Evolutionary conservation across 2,113 vertebrate genomes (phyloP), one percentile per base, ranked within the genome.

Genomic region (Ageneiosus marmoratus): DNA sequence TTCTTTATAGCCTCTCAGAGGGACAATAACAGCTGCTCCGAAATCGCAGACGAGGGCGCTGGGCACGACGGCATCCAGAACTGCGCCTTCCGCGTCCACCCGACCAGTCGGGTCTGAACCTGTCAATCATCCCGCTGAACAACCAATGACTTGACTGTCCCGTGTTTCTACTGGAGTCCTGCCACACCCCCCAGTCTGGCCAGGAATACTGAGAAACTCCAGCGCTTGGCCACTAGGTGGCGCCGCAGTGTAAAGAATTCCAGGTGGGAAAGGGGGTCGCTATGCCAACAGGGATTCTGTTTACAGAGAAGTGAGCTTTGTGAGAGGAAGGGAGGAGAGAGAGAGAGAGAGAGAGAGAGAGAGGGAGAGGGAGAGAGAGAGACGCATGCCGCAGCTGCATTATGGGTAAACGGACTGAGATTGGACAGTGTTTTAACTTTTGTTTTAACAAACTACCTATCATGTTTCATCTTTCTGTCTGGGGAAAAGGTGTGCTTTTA

Each of bases 81-180:
- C 87, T 89, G 87, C 92, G 87, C 91, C 81, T 94, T 92, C 90
- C 92, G 80, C 74, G 91, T 93, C 89, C 93, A 93, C 77, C 91
- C 92, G 1, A 87, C 93, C 73, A 94, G 93, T 88, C 92, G 92
- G 87, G 94, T 95, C 91, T 95, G 92, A 94, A 82, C 76, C 82
- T 77, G 80, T 76, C 79, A 53, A 77, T 82, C 82, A 44, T 53
- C 73, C 88, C 77, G 77, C 88, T 87, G 82, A n/a, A n/a, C 84
- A 88, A 86, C 87, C 86, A 87, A 87, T 87, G 86, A 86, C 90
- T 83, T 90, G 87, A 91, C 90, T 92, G 91, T 92, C 88, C 89
- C 87, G 85, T 91, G 92, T 88, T 93, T 88, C 87, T 89, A 91
- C 88, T 91, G 85, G 88, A 92, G 92, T 91, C 87, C 90, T 89